Percentiles rank a stretch among this genome's conserved stretches.
Conservation (phyloP, 2,888 invertebrate species). For the Patella pellucida region DNA sequence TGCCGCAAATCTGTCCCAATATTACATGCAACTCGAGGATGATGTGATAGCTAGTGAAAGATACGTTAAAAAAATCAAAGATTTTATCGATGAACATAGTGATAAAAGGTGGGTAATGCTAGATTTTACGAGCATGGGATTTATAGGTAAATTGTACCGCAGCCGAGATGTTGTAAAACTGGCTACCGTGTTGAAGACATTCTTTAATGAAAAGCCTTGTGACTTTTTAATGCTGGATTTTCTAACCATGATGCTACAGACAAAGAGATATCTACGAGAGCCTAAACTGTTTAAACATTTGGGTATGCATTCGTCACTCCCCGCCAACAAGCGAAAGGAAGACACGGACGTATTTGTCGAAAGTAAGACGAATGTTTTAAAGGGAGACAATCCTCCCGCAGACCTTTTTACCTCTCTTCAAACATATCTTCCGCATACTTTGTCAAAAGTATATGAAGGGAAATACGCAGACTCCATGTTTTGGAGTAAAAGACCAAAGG, state of each 20-base stretch:
- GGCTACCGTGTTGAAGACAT: slow-evolving; percentile 61
- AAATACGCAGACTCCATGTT: slow-evolving; percentile 39
- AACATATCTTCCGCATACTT: slow-evolving; percentile 44
- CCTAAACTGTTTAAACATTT: slow-evolving; percentile 49
- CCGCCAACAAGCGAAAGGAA: slow-evolving; percentile 45
- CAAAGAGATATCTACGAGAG: slow-evolving; percentile 31
- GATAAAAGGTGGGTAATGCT: slow-evolving; percentile 41
- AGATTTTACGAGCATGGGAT: slow-evolving; percentile 51
- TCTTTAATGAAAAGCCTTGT: slow-evolving; percentile 46
- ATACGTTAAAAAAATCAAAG: slow-evolving; percentile 62
- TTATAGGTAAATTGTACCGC: slow-evolving; percentile 53
- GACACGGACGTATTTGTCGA: slow-evolving; percentile 24
- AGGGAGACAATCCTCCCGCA: slow-evolving; percentile 65
- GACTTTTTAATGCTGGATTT: slow-evolving; percentile 46
- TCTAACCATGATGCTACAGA: slow-evolving; percentile 37
- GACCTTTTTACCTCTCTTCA: slow-evolving; percentile 38
- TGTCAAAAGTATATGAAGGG: slow-evolving; percentile 59
- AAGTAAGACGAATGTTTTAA: slow-evolving; percentile 15
- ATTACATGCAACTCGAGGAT: slow-evolving; percentile 70
- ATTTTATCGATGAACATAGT: slow-evolving; percentile 55
- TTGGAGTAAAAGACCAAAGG: slow-evolving; percentile 38
- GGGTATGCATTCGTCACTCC: slow-evolving; percentile 46
- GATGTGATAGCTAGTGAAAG: slow-evolving; percentile 66
- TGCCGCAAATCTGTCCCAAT: slow-evolving; percentile 57
- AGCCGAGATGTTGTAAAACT: slow-evolving; percentile 41